These are phyloP conservation scores for Lytechinus pictus DNA, from an alignment of 35 echinoderm and acorn worm species.

Conservation along the genomic window DNA sequence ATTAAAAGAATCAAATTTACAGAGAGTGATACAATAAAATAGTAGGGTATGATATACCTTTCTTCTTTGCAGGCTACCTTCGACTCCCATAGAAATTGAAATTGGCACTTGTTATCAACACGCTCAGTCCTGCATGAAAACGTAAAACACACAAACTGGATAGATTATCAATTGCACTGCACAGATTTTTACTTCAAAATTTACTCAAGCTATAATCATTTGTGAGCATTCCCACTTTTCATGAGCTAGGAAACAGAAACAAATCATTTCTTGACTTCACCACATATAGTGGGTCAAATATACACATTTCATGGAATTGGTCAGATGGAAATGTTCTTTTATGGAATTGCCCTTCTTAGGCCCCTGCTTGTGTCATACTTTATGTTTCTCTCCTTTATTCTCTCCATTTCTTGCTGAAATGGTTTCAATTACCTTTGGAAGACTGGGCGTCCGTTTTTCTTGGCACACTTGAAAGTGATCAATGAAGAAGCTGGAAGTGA, in stretches of 20 bases:
- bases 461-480: conserved; percentile 76
- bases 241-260: too few relatives aligned
- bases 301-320: too few relatives aligned
- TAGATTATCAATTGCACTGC: too few relatives aligned
- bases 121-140: background rate
- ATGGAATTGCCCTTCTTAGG: background rate
- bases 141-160: background rate
- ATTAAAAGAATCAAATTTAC: too few relatives aligned
- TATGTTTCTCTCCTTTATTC: background rate
- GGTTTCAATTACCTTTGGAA: conserved; percentile 62
- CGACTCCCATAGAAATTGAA: conserved; percentile 72
- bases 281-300: too few relatives aligned
- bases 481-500: background rate
- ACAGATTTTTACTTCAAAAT: too few relatives aligned
- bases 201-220: too few relatives aligned
- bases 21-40: too few relatives aligned
- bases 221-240: too few relatives aligned
- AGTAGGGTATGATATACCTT: conserved; percentile 46
- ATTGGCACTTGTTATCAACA: conserved; percentile 45
- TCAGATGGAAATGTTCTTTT: too few relatives aligned
- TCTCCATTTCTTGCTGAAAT: background rate
- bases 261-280: too few relatives aligned
- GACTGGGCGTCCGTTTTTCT: conserved; percentile 62
- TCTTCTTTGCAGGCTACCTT: conserved; percentile 76
- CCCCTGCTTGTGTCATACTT: background rate